Evolutionary conservation across 1,140 invertebrate species (phyloP), one percentile per base, ranked within the genome.

Genomic region (Drosophila sproati): DNA sequence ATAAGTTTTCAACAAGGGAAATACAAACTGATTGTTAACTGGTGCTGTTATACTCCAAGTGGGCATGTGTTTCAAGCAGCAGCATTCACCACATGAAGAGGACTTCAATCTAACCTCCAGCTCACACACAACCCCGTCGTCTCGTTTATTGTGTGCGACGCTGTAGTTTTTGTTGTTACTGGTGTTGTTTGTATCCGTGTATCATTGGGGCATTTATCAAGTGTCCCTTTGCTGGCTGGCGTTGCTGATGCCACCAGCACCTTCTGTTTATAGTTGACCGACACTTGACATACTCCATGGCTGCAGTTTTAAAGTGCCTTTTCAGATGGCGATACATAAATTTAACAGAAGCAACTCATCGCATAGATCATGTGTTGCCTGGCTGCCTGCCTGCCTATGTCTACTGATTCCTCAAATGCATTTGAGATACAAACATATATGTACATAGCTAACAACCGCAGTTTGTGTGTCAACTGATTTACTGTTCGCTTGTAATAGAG

Each of bases 201-300:
- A 29, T 54, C 54, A 12, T 57, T 6, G 41, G 39, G n/a, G 62
- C 52, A 72, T 72, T 66, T 43, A 72, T 82, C 70, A 68, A 82
- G 64, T 59, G 75, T 70, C 63, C 73, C 43, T 37, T 32, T 45
- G 64, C n/a, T 12, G 29, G n/a, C 35, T 50, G 60, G 61, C 45
- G 60, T 59, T 70, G 54, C 60, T 45, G 10, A 50, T n/a, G 28
- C 10, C 39, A 29, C n/a, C 45, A 20, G 12, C 28, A 20, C 56
- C 57, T 62, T 80, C 61, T 82, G 75, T 78, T 82, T 82, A 51
- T 66, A 74, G 75, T 45, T 75, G 80, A 75, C 80, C 71, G 62
- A 63, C 80, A 82, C 76, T 82, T 80, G 80, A 72, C 80, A 72
- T 79, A 71, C 64, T 74, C 56, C 60, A 55, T 59, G 63, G 69